Evolutionary conservation across 2,797 vertebrate genomes (phyloP).

Genomic region (Fistularia tabacaria): DNA sequence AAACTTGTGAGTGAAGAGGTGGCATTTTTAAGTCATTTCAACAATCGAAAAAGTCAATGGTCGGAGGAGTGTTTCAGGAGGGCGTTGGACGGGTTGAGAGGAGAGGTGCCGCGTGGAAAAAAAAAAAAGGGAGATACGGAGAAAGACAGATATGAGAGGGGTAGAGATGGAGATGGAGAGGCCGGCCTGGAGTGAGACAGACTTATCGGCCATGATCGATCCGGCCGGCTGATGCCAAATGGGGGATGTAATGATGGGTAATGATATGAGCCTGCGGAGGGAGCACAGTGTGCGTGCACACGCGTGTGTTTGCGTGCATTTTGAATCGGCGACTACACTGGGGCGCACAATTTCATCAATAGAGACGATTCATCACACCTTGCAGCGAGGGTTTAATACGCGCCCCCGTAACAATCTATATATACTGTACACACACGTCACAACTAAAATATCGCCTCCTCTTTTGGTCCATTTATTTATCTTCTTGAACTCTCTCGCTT

Average conservation of each 20-base stretch:
- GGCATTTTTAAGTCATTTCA: constrained; percentile 62
- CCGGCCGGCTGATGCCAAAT: constrained; percentile 74
- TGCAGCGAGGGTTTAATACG: constrained; percentile 58
- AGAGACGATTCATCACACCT: constrained; percentile 66
- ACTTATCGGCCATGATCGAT: constrained; percentile 78
- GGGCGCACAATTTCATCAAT: constrained; percentile 68
- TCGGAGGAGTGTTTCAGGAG: constrained; percentile 58
- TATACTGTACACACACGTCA: constrained; percentile 35
- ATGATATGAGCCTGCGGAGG: constrained; percentile 72
- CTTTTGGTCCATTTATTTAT: constrained; percentile 6
- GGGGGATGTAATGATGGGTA: constrained; percentile 79
- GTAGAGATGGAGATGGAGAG: constrained; percentile 72
- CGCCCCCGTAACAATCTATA: constrained; percentile 53
- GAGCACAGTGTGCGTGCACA: constrained; percentile 39
- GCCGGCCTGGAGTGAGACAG: constrained; percentile 65
- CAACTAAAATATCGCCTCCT: constrained; percentile 8
- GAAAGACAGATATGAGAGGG: constrained; percentile 55
- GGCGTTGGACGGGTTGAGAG: constrained; percentile 46
- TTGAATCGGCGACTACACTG: constrained; percentile 51
- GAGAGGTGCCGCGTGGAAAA: constrained; percentile 44
- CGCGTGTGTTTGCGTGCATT: constrained; percentile 20
- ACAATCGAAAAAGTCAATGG: constrained; percentile 63
- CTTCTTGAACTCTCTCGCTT: constrained; percentile 7
- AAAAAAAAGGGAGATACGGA: constrained; percentile 48
- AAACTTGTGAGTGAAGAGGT: constrained; percentile 31